Conservation (phyloP, 2,797 vertebrate genomes). For the Etheostoma nigrum region DNA sequence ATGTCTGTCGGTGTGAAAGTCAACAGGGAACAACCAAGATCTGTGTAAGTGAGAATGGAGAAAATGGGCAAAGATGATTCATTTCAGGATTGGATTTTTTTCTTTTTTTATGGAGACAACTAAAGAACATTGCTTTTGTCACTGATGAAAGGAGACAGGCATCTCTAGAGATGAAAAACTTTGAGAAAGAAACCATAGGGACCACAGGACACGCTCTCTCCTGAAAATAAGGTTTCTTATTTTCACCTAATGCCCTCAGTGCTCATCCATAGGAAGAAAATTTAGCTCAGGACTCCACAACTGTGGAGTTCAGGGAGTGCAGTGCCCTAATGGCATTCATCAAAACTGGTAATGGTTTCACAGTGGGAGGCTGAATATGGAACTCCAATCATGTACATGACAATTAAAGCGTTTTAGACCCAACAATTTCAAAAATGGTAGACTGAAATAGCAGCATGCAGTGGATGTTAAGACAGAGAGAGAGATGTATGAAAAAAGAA, state of each 20-base stretch:
- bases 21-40: constrained; percentile 40
- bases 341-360: constrained; percentile 61
- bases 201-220: constrained; percentile 18
- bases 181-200: constrained; percentile 27
- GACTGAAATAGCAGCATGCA: constrained; percentile 19
- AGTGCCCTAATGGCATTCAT: constrained; percentile 56
- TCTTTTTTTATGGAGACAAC: neutral
- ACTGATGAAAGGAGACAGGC: constrained; percentile 33
- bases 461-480: constrained; percentile 12
- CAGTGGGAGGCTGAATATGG: constrained; percentile 43
- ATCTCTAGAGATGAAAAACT: constrained; percentile 37
- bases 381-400: constrained; percentile 26
- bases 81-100: constrained; percentile 21
- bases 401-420: constrained; percentile 31
- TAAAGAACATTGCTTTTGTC: constrained; percentile 50
- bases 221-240: constrained; percentile 49
- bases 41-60: constrained; percentile 20
- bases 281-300: constrained; percentile 5
- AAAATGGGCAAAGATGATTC: constrained; percentile 27
- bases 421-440: constrained; percentile 12
- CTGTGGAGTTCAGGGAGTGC: constrained; percentile 18
- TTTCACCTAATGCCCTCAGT: constrained; percentile 42
- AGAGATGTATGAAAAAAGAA: constrained; percentile 7
- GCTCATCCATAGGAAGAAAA: constrained; percentile 20
- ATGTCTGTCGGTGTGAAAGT: constrained; percentile 25